phyloP scores from a whole-genome alignment of 2,888 invertebrate genomes.

The Spilarctia lutea region DNA sequence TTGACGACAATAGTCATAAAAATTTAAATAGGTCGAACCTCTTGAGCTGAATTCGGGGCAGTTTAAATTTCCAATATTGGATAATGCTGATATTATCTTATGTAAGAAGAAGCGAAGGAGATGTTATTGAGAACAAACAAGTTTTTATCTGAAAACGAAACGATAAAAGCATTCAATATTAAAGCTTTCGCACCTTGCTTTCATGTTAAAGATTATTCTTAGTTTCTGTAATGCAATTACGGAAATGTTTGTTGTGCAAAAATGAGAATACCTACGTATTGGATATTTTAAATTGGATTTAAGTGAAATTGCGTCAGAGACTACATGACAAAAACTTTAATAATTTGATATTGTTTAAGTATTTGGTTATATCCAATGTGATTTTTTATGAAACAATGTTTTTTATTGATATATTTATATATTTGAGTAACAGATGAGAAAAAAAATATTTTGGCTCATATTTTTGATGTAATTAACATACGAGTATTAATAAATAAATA shows the following conservation, averaged over 20 bases:
- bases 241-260: constrained; percentile 32
- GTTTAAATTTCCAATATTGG: constrained; percentile 12
- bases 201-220: constrained; percentile 4
- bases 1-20: constrained; percentile 9
- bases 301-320: constrained; percentile 28
- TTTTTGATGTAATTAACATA: not conserved
- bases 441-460: not conserved
- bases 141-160: constrained; percentile 9
- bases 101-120: constrained; percentile 9
- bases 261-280: constrained; percentile 38
- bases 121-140: constrained; percentile 2
- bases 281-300: constrained; percentile 35
- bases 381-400: not conserved
- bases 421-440: not conserved
- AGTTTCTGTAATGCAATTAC: constrained; percentile 28
- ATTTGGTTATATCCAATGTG: not conserved
- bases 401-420: not conserved
- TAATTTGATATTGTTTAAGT: not conserved
- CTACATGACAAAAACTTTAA: constrained; percentile 3
- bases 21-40: constrained; percentile 8
- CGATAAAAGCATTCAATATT: not conserved
- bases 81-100: not conserved
- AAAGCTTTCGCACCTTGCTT: constrained; percentile 1
- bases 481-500: not conserved
- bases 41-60: constrained; percentile 1